Percentiles rank a stretch among this genome's conserved stretches.
These are phyloP conservation scores for Colistium nudipinnis DNA, from an alignment of 2,113 vertebrate genomes.

Conservation along the genomic window DNA sequence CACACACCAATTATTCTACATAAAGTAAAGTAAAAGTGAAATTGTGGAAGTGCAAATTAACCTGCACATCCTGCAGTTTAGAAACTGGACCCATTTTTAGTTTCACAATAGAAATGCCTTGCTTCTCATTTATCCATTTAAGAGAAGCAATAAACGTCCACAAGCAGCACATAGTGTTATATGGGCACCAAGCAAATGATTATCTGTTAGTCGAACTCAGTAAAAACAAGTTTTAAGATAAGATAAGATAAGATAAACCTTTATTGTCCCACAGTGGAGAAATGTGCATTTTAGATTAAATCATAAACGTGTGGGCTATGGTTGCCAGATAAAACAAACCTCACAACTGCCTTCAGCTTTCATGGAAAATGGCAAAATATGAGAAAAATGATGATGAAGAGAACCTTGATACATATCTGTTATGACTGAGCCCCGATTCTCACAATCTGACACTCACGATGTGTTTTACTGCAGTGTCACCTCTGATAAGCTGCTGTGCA, in stretches of 20 bases:
- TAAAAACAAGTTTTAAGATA: neutral
- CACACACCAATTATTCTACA: neutral
- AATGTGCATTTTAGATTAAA: no score
- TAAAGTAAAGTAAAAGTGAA: neutral
- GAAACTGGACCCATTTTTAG: no score
- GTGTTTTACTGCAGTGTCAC: neutral
- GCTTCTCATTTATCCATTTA: neutral
- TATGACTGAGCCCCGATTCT: neutral
- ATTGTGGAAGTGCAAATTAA: neutral
- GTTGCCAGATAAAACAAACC: no score
- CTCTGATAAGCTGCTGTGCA: slow-evolving; percentile 14
- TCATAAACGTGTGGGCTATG: neutral
- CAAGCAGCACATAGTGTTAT: neutral
- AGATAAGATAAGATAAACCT: no score
- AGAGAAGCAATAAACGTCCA: neutral
- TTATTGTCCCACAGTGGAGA: no score
- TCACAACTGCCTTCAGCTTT: neutral
- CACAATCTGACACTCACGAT: slow-evolving; percentile 3
- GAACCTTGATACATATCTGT: neutral
- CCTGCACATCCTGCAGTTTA: no score
- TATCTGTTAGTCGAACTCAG: neutral
- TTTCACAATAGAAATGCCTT: no score
- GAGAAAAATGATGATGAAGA: neutral
- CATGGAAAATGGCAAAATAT: neutral
- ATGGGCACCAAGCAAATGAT: neutral